phyloP scores from a whole-genome alignment of 2,797 vertebrate genomes.

The Gouania willdenowi region DNA sequence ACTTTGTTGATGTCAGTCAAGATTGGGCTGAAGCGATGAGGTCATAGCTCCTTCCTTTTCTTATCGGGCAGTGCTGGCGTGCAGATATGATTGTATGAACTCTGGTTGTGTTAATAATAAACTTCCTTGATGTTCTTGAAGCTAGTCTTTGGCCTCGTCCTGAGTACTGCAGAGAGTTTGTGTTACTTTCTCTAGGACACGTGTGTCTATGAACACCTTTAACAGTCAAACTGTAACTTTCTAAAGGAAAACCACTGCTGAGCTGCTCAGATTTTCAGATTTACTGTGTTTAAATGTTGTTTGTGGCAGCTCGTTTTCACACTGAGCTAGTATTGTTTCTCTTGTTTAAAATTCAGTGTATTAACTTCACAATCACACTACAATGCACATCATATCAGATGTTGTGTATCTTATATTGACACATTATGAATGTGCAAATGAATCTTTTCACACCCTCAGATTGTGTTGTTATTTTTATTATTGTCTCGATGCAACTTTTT shows the following conservation, averaged over 20 bases:
- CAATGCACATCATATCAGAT: neutral
- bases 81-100: conserved; percentile 38
- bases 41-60: conserved; percentile 25
- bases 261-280: too few relatives aligned
- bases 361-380: neutral
- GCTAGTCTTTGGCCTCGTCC: conserved; percentile 32
- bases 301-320: neutral
- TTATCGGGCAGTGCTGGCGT: conserved; percentile 19
- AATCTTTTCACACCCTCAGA: neutral
- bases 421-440: neutral
- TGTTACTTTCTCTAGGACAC: neutral
- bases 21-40: conserved; percentile 25
- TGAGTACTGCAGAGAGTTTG: neutral
- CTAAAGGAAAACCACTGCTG: neutral
- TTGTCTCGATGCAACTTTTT: neutral
- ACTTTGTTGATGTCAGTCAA: neutral
- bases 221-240: neutral
- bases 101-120: conserved; percentile 60
- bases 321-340: neutral
- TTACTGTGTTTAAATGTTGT: too few relatives aligned
- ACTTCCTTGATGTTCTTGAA: conserved; percentile 7
- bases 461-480: neutral
- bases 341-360: neutral
- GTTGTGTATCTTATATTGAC: neutral
- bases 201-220: neutral